A percentile compares a stretch with the other conserved stretches of the same genome.
These are phyloP conservation scores for Hemaris fuciformis DNA, from an alignment of 2,888 invertebrate species.

Conservation along the genomic window DNA sequence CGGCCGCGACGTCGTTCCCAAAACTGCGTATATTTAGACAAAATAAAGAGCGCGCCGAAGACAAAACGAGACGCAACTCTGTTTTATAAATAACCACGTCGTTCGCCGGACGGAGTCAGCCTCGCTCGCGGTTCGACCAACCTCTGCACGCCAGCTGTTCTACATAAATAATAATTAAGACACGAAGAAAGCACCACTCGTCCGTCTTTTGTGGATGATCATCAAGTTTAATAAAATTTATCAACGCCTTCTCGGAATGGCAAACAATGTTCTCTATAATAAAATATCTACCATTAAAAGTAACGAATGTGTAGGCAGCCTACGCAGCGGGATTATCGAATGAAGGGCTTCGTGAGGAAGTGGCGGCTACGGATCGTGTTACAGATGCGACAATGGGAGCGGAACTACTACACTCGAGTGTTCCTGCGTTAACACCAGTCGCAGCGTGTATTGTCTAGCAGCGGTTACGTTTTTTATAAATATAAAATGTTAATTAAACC, in stretches of 20 bases:
- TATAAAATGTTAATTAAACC: conserved; percentile 2
- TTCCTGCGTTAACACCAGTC: conserved; percentile 42
- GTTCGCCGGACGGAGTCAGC: conserved; percentile 76
- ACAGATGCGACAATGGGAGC: conserved; percentile 67
- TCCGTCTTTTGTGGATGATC: conserved; percentile 42
- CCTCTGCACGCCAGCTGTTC: conserved; percentile 78
- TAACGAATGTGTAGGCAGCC: not conserved
- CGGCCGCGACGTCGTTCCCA: conserved; percentile 77
- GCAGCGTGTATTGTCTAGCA: not conserved
- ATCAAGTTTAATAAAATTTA: conserved; percentile 17
- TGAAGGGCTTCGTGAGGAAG: conserved; percentile 77
- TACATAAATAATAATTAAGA: conserved; percentile 81
- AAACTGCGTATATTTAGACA: conserved; percentile 82
- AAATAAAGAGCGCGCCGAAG: conserved; percentile 81
- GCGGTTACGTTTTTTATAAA: conserved; percentile 9
- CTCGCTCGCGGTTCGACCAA: conserved; percentile 65
- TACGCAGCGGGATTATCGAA: conserved; percentile 54
- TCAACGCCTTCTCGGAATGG: not conserved
- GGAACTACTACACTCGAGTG: conserved; percentile 65
- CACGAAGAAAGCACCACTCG: conserved; percentile 68
- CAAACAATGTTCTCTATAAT: not conserved
- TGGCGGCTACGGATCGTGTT: conserved; percentile 67
- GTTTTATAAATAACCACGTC: conserved; percentile 80
- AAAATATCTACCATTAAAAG: not conserved
- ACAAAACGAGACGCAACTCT: conserved; percentile 81